These are phyloP conservation scores for Cephus rjabovi DNA, from an alignment of 2,888 invertebrate genomes.

Conservation along the genomic window DNA sequence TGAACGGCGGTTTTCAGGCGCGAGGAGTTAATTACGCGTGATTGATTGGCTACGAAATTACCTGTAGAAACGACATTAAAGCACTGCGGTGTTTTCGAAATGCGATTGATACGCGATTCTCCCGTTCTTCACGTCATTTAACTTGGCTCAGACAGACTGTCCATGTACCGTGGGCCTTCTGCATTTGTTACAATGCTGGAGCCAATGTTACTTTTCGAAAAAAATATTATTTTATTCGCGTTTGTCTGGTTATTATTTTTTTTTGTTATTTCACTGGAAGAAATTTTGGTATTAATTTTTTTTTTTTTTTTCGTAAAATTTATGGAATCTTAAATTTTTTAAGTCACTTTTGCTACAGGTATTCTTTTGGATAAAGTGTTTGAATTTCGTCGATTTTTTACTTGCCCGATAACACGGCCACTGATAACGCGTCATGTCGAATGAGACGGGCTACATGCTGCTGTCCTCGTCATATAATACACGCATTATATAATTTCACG, in stretches of 20 bases:
- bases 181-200: neutral
- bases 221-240: no score
- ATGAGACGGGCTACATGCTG: no score
- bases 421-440: neutral
- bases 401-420: no score
- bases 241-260: no score
- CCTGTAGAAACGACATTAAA: neutral
- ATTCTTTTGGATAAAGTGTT: no score
- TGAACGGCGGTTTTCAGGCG: neutral
- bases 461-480: slow-evolving; percentile 25
- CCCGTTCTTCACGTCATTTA: neutral
- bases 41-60: neutral
- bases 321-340: no score
- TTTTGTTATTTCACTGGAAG: no score
- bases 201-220: neutral
- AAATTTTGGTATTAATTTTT: no score
- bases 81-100: neutral
- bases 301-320: no score
- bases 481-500: slow-evolving; percentile 34
- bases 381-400: no score
- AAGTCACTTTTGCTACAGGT: no score
- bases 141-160: neutral
- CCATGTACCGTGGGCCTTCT: neutral
- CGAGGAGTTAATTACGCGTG: neutral
- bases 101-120: neutral